phyloP scores from a whole-genome alignment of 1,140 invertebrate genomes.

The Drosophila rufa region DNA sequence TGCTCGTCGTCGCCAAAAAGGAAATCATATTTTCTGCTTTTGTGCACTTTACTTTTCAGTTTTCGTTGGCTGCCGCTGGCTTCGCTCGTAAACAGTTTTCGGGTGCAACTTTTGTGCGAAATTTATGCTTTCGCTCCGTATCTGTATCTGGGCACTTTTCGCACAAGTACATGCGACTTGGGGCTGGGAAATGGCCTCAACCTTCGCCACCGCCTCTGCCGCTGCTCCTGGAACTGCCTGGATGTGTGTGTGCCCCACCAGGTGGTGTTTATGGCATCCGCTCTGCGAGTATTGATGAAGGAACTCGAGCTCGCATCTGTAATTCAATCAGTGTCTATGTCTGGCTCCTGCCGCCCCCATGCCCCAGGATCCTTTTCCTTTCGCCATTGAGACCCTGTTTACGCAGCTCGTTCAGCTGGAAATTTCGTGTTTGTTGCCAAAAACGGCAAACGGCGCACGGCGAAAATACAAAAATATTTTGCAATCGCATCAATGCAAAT shows the following conservation, averaged over 20 bases:
- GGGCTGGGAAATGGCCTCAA: conserved; percentile 32
- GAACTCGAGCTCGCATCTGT: conserved; percentile 78
- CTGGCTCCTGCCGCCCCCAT: conserved; percentile 55
- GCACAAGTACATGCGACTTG: conserved; percentile 67
- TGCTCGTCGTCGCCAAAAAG: conserved; percentile 84
- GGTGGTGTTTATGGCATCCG: conserved; percentile 84
- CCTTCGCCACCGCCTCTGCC: not conserved
- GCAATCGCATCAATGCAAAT: conserved; percentile 77
- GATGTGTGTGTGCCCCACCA: conserved; percentile 58
- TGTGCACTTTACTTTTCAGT: conserved; percentile 84
- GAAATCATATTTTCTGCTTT: conserved; percentile 85
- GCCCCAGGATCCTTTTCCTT: conserved; percentile 29
- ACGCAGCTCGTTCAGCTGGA: conserved; percentile 77
- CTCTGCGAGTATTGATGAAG: conserved; percentile 83
- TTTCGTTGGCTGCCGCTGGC: conserved; percentile 58
- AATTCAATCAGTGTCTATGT: conserved; percentile 84
- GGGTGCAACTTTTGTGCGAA: conserved; percentile 83
- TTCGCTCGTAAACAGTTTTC: conserved; percentile 80
- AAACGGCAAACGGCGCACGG: conserved; percentile 6
- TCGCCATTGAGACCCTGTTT: conserved; percentile 59
- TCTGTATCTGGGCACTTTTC: conserved; percentile 77
- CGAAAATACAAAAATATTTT: conserved; percentile 60
- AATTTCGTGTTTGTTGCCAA: conserved; percentile 59
- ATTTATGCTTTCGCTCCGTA: conserved; percentile 76
- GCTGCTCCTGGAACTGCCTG: not conserved